Conservation (phyloP, 1,140 invertebrate genomes). For the Holcopasites calliopsidis region DNA sequence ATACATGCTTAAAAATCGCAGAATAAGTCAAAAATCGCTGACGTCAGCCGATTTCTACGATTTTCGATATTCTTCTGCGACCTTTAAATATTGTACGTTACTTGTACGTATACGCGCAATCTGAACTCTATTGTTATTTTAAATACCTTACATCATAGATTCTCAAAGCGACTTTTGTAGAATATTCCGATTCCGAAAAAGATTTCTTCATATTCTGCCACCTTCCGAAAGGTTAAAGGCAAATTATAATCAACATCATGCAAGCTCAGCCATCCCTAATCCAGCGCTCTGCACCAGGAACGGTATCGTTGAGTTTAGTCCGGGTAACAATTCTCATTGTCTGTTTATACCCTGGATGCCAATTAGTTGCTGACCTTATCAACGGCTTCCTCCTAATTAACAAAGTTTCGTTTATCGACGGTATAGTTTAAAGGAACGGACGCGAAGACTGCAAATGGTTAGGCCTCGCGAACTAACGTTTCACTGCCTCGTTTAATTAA, state of each 20-base stretch:
- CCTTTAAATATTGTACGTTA: too few relatives aligned
- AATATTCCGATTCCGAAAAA: background rate
- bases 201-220: slow-evolving; percentile 3
- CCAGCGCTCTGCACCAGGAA: slow-evolving; percentile 47
- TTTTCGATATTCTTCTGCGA: too few relatives aligned
- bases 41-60: too few relatives aligned
- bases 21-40: too few relatives aligned
- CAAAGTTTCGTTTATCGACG: slow-evolving; percentile 73
- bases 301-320: slow-evolving; percentile 62
- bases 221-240: slow-evolving; percentile 30
- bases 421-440: slow-evolving; percentile 57
- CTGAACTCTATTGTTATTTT: too few relatives aligned
- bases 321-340: slow-evolving; percentile 58
- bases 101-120: too few relatives aligned
- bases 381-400: slow-evolving; percentile 75
- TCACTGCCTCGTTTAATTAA: slow-evolving; percentile 52
- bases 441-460: slow-evolving; percentile 15
- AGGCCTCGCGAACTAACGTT: slow-evolving; percentile 21
- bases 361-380: slow-evolving; percentile 75
- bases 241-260: slow-evolving; percentile 15
- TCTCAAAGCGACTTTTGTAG: too few relatives aligned
- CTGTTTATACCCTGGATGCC: slow-evolving; percentile 66
- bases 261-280: slow-evolving; percentile 19
- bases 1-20: too few relatives aligned
- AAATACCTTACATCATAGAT: too few relatives aligned